Evolutionary conservation across 2,888 invertebrate species (phyloP), one percentile per base, ranked within the genome.

Genomic region (Ptychoptera contaminata): DNA sequence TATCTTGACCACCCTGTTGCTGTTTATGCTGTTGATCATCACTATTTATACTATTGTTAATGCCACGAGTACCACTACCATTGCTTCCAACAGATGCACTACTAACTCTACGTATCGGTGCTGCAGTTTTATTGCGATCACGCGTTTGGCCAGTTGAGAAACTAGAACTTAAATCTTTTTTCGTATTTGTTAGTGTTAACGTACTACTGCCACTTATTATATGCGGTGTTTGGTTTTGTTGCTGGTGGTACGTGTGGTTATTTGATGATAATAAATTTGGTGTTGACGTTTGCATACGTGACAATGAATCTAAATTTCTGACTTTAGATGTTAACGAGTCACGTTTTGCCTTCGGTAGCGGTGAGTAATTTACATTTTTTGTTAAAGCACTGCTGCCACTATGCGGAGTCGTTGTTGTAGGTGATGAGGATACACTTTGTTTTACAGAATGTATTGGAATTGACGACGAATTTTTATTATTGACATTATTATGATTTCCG

Each of bases 281-380:
- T 14, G 53, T 48, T 30, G 56, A 54, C 46, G 58, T 56, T 54
- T 62, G 53, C 48, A 59, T 55, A 52, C 67, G 63, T 49, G 69
- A 67, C 48, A 71, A 56, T 29, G 71, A 71, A 51, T 73, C 72
- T 54, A 67, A 62, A 52, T 69, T 68, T 45, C 70, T 63, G 46
- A 70, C 62, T 53, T 69, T 69, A 42, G 69, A 68, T 46, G 69
- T 69, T 40, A 73, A 60, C 46, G 72, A 71, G 55, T 73, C 72
- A 44, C 65, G 60, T 52, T 65, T 67, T 34, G 57, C 55, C 54
- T 65, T 65, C 43, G 62, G 62, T 53, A 64, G 47, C 47, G 63
- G 63, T 44, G 65, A 63, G 47, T 58, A 63, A 50, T 61, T 63
- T 39, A 59, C 48, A 59, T 51, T 50, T 49, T 43, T 39, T 48